Evolutionary conservation across 2,888 invertebrate species (phyloP).

Genomic region (Oasisia sp.): DNA sequence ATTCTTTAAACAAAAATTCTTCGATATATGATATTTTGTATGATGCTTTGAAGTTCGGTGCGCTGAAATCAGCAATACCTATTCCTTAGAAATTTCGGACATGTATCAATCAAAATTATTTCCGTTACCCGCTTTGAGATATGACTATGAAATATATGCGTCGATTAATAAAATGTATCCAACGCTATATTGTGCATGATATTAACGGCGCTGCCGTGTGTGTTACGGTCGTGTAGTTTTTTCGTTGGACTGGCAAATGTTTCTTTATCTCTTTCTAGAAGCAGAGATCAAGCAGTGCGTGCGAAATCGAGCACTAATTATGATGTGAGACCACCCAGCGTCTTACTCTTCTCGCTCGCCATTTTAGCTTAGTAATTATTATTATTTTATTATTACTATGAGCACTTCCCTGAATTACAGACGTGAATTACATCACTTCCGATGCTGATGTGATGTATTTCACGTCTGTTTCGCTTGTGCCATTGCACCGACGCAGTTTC

Average conservation of each 20-base stretch:
- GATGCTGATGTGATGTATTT: no score
- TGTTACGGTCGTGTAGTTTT: neutral
- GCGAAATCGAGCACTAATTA: neutral
- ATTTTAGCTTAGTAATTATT: no score
- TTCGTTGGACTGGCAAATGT: neutral
- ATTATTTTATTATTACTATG: no score
- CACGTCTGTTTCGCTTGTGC: no score
- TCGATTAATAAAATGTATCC: neutral
- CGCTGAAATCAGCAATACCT: neutral
- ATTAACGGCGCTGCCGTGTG: neutral
- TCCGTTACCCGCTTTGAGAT: neutral
- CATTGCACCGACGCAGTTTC: no score
- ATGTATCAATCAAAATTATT: conserved; percentile 9
- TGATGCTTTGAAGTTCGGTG: neutral
- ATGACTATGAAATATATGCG: neutral
- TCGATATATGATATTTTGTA: neutral
- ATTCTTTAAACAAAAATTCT: neutral
- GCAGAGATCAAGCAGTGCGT: neutral
- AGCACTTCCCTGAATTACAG: no score
- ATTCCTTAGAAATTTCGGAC: neutral
- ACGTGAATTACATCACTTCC: no score
- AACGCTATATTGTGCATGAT: neutral
- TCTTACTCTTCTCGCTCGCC: neutral
- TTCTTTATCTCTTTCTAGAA: neutral
- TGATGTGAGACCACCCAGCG: neutral